phyloP scores from a whole-genome alignment of 2,797 vertebrate species.

The Sarcophilus harrisii region DNA sequence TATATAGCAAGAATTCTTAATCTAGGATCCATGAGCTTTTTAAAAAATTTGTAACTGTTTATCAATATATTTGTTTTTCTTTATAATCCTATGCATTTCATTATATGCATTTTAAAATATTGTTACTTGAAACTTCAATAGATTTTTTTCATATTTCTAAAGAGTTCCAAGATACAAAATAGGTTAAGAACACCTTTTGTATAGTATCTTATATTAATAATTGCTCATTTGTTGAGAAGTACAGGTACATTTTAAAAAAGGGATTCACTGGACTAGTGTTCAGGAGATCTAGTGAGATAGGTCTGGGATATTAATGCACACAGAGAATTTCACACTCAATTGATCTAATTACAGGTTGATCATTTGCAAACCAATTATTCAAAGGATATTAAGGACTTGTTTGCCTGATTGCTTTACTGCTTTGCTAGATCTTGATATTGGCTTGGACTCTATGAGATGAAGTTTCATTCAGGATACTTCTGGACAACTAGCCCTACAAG shows the following conservation, averaged over 20 bases:
- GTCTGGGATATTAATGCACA: background rate
- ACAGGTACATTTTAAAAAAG: background rate
- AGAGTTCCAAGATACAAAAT: background rate
- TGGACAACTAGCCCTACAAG: too few species aligned
- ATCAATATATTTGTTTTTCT: background rate
- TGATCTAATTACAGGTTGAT: background rate
- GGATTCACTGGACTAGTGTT: background rate
- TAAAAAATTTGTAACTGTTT: background rate
- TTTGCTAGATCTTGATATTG: background rate
- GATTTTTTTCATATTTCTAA: background rate
- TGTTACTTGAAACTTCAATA: background rate
- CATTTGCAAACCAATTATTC: background rate
- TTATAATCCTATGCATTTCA: background rate
- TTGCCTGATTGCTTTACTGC: background rate
- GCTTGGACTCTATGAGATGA: background rate
- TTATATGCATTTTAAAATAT: background rate
- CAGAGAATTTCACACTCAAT: background rate
- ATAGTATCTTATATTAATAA: background rate
- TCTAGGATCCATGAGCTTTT: background rate
- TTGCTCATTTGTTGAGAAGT: background rate
- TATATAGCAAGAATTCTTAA: background rate
- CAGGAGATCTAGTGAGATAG: background rate
- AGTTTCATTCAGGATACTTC: too few species aligned
- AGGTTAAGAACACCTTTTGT: too few species aligned
- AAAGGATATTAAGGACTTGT: background rate